These are phyloP conservation scores for Brachirus orientalis DNA, from an alignment of 2,113 vertebrate genomes.

Conservation along the genomic window DNA sequence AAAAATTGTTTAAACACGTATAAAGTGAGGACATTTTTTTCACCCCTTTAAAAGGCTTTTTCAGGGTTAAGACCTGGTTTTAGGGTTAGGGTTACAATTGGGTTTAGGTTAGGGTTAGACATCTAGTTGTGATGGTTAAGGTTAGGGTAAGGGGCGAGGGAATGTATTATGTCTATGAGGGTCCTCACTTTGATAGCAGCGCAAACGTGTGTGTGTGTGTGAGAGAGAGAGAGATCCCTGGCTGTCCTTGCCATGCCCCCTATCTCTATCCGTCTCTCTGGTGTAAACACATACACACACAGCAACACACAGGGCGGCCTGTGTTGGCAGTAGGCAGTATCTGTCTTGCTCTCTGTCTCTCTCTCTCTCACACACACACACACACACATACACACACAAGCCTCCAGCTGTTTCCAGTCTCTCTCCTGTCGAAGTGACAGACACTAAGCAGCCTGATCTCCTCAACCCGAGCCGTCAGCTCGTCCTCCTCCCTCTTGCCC, in stretches of 20 bases:
- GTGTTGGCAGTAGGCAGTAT: slow-evolving; percentile 42
- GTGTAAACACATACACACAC: slow-evolving; percentile 38
- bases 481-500: slow-evolving; percentile 42
- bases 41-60: too few relatives aligned
- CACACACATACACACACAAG: slow-evolving; percentile 29
- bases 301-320: slow-evolving; percentile 45
- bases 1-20: too few relatives aligned
- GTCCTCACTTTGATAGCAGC: too few relatives aligned
- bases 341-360: background rate
- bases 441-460: slow-evolving; percentile 72
- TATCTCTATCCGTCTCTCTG: slow-evolving; percentile 7
- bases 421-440: slow-evolving; percentile 65
- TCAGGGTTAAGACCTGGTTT: too few relatives aligned
- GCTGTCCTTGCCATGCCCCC: slow-evolving; percentile 48
- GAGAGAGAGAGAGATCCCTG: slow-evolving; percentile 33
- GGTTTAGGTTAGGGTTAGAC: too few relatives aligned
- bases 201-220: slow-evolving; percentile 50
- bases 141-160: too few relatives aligned
- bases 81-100: too few relatives aligned
- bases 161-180: too few relatives aligned
- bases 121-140: too few relatives aligned
- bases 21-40: too few relatives aligned
- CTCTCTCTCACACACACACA: slow-evolving; percentile 37
- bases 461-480: slow-evolving; percentile 50
- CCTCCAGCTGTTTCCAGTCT: slow-evolving; percentile 70